Evolutionary conservation across 2,797 vertebrate species (phyloP).

Genomic region (Galago senegalensis): DNA sequence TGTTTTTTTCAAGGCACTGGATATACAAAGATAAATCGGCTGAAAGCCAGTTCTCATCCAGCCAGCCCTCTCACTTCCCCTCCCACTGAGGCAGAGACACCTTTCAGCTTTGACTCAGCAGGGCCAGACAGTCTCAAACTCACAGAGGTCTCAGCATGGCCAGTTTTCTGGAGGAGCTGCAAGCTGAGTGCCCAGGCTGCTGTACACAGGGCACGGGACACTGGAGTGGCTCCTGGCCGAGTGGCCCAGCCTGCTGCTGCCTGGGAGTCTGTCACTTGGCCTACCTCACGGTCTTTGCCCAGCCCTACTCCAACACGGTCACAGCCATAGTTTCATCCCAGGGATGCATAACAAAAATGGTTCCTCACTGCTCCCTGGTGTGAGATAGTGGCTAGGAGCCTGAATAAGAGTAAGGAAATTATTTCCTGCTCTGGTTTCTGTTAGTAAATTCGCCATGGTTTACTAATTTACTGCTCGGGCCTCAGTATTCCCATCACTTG

Average conservation of each 20-base stretch:
- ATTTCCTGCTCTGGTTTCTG: neutral
- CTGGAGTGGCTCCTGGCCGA: neutral
- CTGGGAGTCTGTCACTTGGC: neutral
- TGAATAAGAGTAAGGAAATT: neutral
- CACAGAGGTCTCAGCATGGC: neutral
- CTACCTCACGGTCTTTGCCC: neutral
- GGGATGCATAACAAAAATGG: neutral
- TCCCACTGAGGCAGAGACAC: accelerated
- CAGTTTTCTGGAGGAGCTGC: neutral
- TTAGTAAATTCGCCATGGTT: neutral
- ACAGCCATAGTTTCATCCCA: neutral
- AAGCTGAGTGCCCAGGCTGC: neutral
- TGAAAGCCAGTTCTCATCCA: neutral
- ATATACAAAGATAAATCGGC: constrained; percentile 17
- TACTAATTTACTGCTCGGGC: neutral
- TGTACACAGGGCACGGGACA: neutral
- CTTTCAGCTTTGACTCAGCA: neutral
- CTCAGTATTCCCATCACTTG: neutral
- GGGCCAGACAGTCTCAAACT: neutral
- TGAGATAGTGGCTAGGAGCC: neutral
- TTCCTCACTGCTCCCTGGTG: neutral
- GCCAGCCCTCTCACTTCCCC: neutral
- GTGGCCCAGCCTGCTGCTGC: neutral
- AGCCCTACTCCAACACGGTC: neutral
- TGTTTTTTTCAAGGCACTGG: neutral